phyloP scores from a whole-genome alignment of 2,113 vertebrate species.

The Melanocharis versteri region DNA sequence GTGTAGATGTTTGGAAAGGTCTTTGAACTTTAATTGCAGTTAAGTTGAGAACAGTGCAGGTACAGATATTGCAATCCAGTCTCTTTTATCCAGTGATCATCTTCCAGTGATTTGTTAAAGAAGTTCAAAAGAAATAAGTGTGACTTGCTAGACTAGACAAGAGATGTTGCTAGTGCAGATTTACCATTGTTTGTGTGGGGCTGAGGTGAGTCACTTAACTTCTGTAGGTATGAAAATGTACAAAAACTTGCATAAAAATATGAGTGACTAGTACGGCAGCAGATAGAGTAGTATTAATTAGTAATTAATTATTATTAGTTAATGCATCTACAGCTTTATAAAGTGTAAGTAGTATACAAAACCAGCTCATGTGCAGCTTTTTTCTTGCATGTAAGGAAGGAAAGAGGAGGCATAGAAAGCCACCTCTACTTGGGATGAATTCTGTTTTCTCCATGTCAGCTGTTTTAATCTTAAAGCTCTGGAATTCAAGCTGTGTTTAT shows the following conservation, averaged over 20 bases:
- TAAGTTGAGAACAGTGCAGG: not conserved
- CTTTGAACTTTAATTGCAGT: not conserved
- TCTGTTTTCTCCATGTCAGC: not conserved
- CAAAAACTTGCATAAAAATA: not conserved
- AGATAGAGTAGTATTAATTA: not conserved
- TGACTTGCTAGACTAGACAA: not conserved
- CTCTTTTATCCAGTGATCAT: not conserved
- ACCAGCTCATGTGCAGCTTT: not conserved
- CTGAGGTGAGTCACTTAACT: not conserved
- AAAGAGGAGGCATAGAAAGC: not conserved
- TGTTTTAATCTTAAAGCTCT: not conserved
- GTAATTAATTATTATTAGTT: not conserved
- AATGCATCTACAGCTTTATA: not conserved
- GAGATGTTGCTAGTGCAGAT: not conserved
- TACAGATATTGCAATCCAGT: not conserved
- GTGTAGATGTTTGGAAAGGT: not conserved
- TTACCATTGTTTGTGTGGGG: not conserved
- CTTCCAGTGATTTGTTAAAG: not conserved
- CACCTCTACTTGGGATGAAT: not conserved
- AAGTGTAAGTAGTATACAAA: not conserved
- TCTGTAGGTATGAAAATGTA: not conserved
- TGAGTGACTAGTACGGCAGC: not conserved
- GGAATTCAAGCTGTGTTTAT: constrained; percentile 6
- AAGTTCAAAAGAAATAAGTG: not conserved
- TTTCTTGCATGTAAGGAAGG: no score